These are phyloP conservation scores for Mycteria americana DNA, from an alignment of 2,797 vertebrate species.

Conservation along the genomic window DNA sequence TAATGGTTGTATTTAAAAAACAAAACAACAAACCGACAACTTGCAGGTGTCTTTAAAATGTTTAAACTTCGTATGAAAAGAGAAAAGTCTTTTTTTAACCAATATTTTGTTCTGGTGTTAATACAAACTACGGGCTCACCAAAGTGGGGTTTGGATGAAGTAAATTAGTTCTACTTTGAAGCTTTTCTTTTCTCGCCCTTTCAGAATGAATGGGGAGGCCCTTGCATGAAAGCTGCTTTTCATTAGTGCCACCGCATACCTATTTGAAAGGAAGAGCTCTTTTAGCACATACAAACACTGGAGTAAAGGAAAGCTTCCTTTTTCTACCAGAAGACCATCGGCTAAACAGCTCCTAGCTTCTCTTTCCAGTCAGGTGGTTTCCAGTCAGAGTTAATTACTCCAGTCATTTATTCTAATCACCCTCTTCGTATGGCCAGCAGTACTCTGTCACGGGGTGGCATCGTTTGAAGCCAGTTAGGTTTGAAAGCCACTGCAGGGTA, in stretches of 20 bases:
- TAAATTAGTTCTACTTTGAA: conserved; percentile 81
- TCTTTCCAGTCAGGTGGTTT: conserved; percentile 79
- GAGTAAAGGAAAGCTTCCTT: conserved; percentile 67
- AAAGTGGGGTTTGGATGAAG: conserved; percentile 71
- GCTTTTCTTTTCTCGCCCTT: conserved; percentile 74
- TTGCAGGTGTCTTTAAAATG: not conserved
- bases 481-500: conserved; percentile 78
- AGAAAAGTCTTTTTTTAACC: not conserved
- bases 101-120: not conserved
- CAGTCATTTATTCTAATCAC: conserved; percentile 86
- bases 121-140: conserved; percentile 50
- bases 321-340: conserved; percentile 68
- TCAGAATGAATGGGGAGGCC: conserved; percentile 74
- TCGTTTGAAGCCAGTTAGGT: conserved; percentile 73
- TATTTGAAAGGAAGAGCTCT: conserved; percentile 74
- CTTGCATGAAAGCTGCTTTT: conserved; percentile 78
- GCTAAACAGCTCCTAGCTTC: conserved; percentile 77
- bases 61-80: not conserved
- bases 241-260: conserved; percentile 77
- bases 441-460: conserved; percentile 72
- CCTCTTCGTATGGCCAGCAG: conserved; percentile 70
- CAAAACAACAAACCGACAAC: not conserved
- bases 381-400: conserved; percentile 83
- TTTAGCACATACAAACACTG: conserved; percentile 61
- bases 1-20: not conserved